Percentiles rank a stretch among this genome's conserved stretches.
Conservation (phyloP, 2,797 vertebrate genomes). For the Peromyscus melanophrys region DNA sequence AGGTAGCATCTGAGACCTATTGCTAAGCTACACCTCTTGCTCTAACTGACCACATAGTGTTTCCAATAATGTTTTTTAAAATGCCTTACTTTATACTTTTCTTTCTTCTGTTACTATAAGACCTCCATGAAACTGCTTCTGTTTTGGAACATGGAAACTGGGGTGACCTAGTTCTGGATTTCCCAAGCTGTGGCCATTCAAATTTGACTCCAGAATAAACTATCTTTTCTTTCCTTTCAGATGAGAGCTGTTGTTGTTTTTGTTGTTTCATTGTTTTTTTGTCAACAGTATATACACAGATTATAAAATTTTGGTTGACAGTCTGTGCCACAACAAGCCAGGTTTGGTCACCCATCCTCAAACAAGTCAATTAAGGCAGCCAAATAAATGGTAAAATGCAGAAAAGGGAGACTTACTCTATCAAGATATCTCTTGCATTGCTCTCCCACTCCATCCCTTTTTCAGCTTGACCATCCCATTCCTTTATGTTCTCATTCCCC, state of each 20-base stretch:
- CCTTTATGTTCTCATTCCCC: too few species aligned
- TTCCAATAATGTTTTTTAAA: not conserved
- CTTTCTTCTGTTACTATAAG: not conserved
- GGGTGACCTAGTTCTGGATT: not conserved
- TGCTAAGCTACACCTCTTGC: not conserved
- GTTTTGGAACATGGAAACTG: not conserved
- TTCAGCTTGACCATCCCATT: too few species aligned
- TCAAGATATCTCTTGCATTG: too few species aligned
- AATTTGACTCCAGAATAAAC: not conserved
- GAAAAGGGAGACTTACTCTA: not conserved
- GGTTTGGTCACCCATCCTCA: not conserved
- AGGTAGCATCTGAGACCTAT: not conserved
- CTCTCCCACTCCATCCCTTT: too few species aligned
- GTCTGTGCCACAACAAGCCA: not conserved
- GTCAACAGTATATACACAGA: not conserved
- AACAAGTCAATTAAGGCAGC: not conserved
- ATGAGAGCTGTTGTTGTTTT: not conserved
- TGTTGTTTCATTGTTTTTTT: not conserved
- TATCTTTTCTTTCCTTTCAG: not conserved
- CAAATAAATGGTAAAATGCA: not conserved
- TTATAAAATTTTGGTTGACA: not conserved
- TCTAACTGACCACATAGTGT: not conserved
- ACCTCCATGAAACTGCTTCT: not conserved
- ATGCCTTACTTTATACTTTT: not conserved
- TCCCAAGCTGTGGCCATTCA: not conserved